phyloP scores from a whole-genome alignment of 64 coral and sea anemone genomes.

The Astreopora myriophthalma region DNA sequence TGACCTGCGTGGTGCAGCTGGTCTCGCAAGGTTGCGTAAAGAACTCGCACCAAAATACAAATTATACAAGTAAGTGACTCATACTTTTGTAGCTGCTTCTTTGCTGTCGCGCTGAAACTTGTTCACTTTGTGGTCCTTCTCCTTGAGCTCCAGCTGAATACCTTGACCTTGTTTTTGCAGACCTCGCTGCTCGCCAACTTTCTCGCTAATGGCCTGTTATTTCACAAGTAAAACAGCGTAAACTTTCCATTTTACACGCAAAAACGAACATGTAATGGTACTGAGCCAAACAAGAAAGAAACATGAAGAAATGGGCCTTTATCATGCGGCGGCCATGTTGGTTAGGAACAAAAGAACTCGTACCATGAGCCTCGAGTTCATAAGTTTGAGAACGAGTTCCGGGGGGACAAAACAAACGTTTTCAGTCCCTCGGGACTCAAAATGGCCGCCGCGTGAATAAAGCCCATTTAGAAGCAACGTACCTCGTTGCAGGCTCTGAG shows the following conservation, averaged over 20 bases:
- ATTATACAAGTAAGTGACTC: background rate
- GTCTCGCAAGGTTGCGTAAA: too few species aligned
- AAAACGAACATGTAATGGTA: background rate
- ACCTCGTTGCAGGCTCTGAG: conserved; percentile 87
- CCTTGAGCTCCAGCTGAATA: conserved; percentile 84
- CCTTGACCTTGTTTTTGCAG: conserved; percentile 67
- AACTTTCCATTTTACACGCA: background rate
- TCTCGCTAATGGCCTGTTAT: conserved; percentile 79
- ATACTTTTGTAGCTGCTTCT: conserved; percentile 86
- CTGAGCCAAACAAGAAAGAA: background rate
- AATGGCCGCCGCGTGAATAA: too few species aligned
- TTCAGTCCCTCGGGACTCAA: too few species aligned
- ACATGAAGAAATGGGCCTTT: too few species aligned
- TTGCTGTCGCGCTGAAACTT: conserved; percentile 92
- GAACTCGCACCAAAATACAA: background rate
- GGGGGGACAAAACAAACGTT: too few species aligned
- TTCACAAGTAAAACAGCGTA: background rate
- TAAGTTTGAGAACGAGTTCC: too few species aligned
- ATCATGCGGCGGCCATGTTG: too few species aligned
- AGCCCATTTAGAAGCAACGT: background rate
- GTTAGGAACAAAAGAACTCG: too few species aligned
- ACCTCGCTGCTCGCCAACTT: conserved; percentile 46
- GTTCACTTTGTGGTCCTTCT: conserved; percentile 82
- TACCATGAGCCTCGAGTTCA: too few species aligned
- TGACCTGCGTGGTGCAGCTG: too few species aligned